Evolutionary conservation across 2,113 vertebrate genomes (phyloP).

Genomic region (Ageneiosus marmoratus): DNA sequence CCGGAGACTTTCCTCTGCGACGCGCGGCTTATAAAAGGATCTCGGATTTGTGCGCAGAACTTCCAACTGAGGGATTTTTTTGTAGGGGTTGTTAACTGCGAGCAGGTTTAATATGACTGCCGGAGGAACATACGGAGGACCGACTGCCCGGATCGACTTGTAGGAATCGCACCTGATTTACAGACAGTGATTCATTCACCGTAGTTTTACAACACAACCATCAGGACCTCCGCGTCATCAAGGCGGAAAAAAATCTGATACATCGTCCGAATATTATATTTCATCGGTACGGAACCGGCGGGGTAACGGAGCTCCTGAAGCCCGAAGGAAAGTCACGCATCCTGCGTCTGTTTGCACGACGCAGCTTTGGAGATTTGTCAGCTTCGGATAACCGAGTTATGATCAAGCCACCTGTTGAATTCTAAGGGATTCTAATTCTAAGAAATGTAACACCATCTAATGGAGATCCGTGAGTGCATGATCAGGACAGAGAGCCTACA

Average conservation of each 20-base stretch:
- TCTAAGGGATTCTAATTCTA: neutral
- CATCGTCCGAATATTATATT: neutral
- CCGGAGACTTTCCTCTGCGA: neutral
- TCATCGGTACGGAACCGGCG: neutral
- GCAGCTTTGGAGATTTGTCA: slow-evolving; percentile 17
- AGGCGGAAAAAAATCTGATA: neutral
- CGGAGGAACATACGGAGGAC: slow-evolving; percentile 19
- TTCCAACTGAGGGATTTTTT: neutral
- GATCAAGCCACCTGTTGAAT: slow-evolving; percentile 28
- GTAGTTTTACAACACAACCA: neutral
- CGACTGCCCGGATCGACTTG: slow-evolving; percentile 24
- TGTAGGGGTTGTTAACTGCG: neutral
- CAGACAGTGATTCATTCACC: slow-evolving; percentile 22
- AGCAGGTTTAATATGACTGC: slow-evolving; percentile 44
- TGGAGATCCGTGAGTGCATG: neutral
- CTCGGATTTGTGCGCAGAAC: slow-evolving; percentile 50
- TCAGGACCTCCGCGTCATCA: neutral
- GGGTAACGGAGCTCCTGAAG: neutral
- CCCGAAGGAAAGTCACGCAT: neutral
- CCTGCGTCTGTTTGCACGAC: slow-evolving; percentile 7
- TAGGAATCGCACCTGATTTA: slow-evolving; percentile 50
- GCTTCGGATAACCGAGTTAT: slow-evolving; percentile 16
- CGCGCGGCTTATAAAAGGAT: slow-evolving; percentile 45
- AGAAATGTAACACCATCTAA: slow-evolving; percentile 9
- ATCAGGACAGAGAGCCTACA: neutral